Evolutionary conservation across 2,888 invertebrate genomes (phyloP), one percentile per base, ranked within the genome.

Genomic region (Ashinkailepas kermadecensis): DNA sequence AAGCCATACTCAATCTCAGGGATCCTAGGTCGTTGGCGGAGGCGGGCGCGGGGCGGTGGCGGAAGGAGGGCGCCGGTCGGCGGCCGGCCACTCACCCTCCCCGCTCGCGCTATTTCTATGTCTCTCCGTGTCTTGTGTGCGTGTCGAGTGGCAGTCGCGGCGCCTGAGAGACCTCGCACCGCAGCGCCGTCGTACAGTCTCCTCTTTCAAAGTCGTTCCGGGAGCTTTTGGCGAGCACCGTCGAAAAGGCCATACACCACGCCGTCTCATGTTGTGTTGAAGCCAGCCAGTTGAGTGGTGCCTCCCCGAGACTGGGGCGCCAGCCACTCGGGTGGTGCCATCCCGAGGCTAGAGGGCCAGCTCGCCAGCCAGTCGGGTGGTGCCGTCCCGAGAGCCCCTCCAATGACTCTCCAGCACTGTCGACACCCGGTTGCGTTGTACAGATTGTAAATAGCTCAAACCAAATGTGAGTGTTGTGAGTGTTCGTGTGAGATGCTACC

Each of bases 1-100:
- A 56, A 74, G 74, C 74, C 74, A 74, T 74, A 74, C 74, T 74
- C 74, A 74, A 74, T 74, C 74, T 74, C 74, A 74, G 74, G 74
- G 74, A 74, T 56, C 18, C 25, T 15, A 15, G 39, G 70, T 6
- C 70, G 70, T 70, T 39, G 70, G 70, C 39, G 70, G 70, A 15
- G 70, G 15, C 12, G 64, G 65, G 11, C 39, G 21, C 54, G 54
- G 56, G 56, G 2, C 21, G 21, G 21, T 10, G 74, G 39, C 39
- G 39, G 39, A 39, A 39, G 39, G 4, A 39, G 13, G 18, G 39
- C 70, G 15, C 25, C 23, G 25, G 23, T 25, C 25, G 10, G 39
- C 10, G 13, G 10, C 13, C 12, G 12, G 12, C 25, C 25, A 12
- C 10, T 67, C 67, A 9, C 25, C 25, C 25, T 67, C n/a, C 23